Conservation (phyloP, 2,888 invertebrate genomes). For the Chesias legatella region DNA sequence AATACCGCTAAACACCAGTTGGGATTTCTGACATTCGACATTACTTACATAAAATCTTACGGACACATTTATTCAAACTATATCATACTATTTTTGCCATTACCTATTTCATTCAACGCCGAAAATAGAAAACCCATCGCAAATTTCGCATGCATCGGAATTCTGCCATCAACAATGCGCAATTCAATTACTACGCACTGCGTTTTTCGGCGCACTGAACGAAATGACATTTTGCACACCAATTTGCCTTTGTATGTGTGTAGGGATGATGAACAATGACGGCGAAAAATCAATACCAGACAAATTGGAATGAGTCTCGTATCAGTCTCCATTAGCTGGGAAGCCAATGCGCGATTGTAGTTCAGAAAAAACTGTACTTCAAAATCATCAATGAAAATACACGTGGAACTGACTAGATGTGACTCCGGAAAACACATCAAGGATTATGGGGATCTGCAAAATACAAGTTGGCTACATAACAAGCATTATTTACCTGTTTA, state of each 20-base stretch:
- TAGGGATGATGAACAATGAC: slow-evolving; percentile 24
- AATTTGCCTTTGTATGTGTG: slow-evolving; percentile 16
- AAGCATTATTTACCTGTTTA: no score
- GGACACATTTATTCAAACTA: no score
- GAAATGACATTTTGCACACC: slow-evolving; percentile 16
- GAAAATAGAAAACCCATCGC: slow-evolving; percentile 16
- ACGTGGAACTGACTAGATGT: no score
- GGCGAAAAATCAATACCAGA: slow-evolving; percentile 45
- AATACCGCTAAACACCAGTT: no score
- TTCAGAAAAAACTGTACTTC: background rate
- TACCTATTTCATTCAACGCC: no score
- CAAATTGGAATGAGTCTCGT: slow-evolving; percentile 40
- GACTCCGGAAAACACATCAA: no score
- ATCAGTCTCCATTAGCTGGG: slow-evolving; percentile 16
- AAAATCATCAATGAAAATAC: no score
- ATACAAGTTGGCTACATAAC: no score
- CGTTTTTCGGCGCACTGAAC: slow-evolving; percentile 23
- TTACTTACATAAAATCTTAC: no score
- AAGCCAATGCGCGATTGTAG: slow-evolving; percentile 2
- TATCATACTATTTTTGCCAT: no score
- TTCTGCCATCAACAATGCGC: slow-evolving; percentile 17
- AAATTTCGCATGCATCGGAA: slow-evolving; percentile 16
- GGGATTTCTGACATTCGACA: no score
- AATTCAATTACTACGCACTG: slow-evolving; percentile 23
- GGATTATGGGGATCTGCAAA: no score